Evolutionary conservation across 2,113 vertebrate genomes (phyloP), one percentile per base, ranked within the genome.

Genomic region (Lagenorhynchus albirostris): DNA sequence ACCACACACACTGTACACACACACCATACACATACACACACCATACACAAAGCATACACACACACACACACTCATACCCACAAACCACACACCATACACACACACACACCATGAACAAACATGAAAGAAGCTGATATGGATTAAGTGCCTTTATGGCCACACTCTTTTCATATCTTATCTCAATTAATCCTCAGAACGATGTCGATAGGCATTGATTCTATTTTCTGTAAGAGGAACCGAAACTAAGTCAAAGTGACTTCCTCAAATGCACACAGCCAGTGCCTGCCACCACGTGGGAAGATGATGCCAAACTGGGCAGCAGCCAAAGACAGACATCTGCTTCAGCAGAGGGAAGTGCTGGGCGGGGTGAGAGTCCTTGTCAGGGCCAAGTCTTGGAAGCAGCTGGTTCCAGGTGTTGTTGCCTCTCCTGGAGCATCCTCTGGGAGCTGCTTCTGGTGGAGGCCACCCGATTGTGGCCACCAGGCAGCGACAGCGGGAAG

Each of bases 331-430:
- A 29, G 65, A 55, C 94, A 91, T 89, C 85, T 95, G 95, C 8
- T 94, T 70, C 36, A 8, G 15, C 2, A 6, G 68, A 76, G n/a
- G 80, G 70, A 81, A 58, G 68, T 6, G 17, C 6, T 2, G 29
- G 60, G 50, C 3, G 14, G 58, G 0, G 15, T 3, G 68, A n/a
- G 82, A 11, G 14, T 13, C 62, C 23, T 65, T 0, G 0, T 8
- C 73, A 26, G 65, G 36, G 83, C 83, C 70, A 7, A 80, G 63
- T 9, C n/a, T 76, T 12, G 80, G 65, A 38, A 68, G 73, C 92
- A 91, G 83, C 81, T 97, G 81, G 53, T 95, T 89, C 84, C 79
- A 90, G 97, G 76, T 87, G 58, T 68, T 6, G 21, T 14, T 6
- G 26, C 87, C 12, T 74, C 65, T 65, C 8, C 41, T 6, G 1